These are phyloP conservation scores for Phorcus lineatus DNA, from an alignment of 2,888 invertebrate genomes.

Conservation along the genomic window DNA sequence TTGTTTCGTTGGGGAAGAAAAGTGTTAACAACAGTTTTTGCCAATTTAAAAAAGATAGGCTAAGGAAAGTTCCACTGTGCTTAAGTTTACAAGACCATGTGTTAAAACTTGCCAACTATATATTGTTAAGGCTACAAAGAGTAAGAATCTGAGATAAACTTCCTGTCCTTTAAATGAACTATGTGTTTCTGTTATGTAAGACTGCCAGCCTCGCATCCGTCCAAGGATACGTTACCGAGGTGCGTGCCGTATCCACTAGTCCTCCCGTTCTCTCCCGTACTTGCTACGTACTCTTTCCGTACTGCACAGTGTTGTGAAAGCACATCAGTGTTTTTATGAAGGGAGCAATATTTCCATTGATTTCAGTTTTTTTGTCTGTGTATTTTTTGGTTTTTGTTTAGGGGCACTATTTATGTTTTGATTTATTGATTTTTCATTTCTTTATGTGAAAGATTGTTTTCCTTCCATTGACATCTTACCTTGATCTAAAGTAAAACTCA, in stretches of 20 bases:
- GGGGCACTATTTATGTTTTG: not conserved
- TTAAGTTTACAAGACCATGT: no score
- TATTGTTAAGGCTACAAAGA: no score
- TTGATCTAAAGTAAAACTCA: not conserved
- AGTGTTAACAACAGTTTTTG: no score
- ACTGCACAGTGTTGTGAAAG: not conserved
- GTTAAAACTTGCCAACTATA: no score
- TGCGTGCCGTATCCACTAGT: not conserved
- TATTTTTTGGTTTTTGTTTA: not conserved
- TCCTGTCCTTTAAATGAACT: no score
- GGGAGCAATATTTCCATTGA: conserved; percentile 17
- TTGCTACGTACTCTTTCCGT: not conserved
- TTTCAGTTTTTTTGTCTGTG: conserved; percentile 27
- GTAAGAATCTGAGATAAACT: no score
- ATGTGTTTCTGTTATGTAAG: not conserved
- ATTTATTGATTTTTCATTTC: conserved; percentile 12
- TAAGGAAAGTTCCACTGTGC: no score
- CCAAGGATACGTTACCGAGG: not conserved
- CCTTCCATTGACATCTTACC: not conserved
- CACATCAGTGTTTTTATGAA: not conserved
- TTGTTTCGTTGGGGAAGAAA: no score
- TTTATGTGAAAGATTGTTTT: not conserved
- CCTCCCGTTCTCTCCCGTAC: not conserved
- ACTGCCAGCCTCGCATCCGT: not conserved
- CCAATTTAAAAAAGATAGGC: no score